These are phyloP conservation scores for Cosmia pyralina DNA, from an alignment of 2,888 invertebrate genomes.

Conservation along the genomic window DNA sequence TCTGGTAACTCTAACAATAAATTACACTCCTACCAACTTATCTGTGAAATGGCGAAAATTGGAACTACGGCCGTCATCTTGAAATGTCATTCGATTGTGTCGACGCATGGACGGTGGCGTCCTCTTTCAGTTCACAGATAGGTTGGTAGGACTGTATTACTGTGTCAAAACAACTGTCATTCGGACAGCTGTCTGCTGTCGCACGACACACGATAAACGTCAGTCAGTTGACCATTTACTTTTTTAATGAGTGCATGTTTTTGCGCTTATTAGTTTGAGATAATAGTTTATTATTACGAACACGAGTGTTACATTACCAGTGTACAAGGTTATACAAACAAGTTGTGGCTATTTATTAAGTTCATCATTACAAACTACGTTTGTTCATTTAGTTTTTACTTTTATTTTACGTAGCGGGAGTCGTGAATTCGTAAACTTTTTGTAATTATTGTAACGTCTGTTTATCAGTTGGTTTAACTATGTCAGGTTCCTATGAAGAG, in stretches of 20 bases:
- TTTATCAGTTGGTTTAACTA: conserved; percentile 40
- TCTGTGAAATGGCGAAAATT: too few species aligned
- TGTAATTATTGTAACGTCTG: conserved; percentile 15
- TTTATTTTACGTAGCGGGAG: conserved; percentile 3
- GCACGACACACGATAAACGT: conserved; percentile 5
- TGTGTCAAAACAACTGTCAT: conserved; percentile 42
- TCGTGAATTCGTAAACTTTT: conserved; percentile 33
- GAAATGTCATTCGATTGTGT: too few species aligned
- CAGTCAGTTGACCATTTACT: conserved; percentile 25
- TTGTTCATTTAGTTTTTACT: conserved; percentile 36
- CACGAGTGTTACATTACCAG: conserved; percentile 39
- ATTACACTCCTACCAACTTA: too few species aligned
- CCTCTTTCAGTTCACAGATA: too few species aligned
- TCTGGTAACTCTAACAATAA: conserved; percentile 22
- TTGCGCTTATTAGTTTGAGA: conserved; percentile 42
- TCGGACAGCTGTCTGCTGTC: conserved; percentile 33
- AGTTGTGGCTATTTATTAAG: conserved; percentile 23
- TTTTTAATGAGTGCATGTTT: conserved; percentile 14
- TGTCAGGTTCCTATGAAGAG: conserved; percentile 61
- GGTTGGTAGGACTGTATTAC: too few species aligned
- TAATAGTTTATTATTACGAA: conserved; percentile 51
- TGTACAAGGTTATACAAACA: conserved; percentile 60
- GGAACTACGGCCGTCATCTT: too few species aligned
- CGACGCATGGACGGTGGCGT: too few species aligned
- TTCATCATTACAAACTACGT: conserved; percentile 20